These are phyloP conservation scores for Oreochromis niloticus DNA, from an alignment of 2,113 vertebrate genomes.

Conservation along the genomic window DNA sequence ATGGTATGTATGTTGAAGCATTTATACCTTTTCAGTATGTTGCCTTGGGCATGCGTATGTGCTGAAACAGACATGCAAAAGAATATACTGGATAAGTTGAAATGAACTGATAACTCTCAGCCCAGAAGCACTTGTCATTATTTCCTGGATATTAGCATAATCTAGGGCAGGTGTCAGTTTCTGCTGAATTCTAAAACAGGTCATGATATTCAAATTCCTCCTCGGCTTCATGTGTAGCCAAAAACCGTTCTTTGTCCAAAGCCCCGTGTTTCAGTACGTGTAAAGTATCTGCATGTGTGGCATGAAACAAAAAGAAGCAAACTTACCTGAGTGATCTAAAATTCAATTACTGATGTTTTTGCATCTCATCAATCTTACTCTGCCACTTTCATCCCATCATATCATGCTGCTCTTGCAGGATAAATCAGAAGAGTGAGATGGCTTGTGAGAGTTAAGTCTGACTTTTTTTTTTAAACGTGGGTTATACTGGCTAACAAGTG, in stretches of 20 bases:
- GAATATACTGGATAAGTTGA: background rate
- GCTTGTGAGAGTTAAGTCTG: background rate
- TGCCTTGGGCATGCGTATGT: background rate
- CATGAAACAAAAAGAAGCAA: slow-evolving; percentile 5
- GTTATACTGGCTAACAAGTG: background rate
- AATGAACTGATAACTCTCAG: background rate
- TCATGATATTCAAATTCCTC: background rate
- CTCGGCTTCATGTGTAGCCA: background rate
- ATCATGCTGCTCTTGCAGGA: background rate
- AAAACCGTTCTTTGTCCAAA: background rate
- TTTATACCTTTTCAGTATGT: background rate
- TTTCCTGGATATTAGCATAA: background rate
- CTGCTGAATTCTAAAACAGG: background rate
- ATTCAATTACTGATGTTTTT: background rate
- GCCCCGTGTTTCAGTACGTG: background rate
- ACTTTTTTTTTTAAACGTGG: background rate
- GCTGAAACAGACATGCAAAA: background rate
- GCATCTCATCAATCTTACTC: slow-evolving; percentile 1
- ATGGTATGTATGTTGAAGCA: background rate
- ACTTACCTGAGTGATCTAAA: slow-evolving; percentile 6
- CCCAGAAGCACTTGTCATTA: background rate
- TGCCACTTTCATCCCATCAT: slow-evolving; percentile 8
- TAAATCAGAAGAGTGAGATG: background rate
- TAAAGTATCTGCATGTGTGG: background rate
- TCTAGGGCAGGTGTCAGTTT: background rate